Evolutionary conservation across 2,888 invertebrate genomes (phyloP), one percentile per base, ranked within the genome.

Genomic region (Pelosia muscerda): DNA sequence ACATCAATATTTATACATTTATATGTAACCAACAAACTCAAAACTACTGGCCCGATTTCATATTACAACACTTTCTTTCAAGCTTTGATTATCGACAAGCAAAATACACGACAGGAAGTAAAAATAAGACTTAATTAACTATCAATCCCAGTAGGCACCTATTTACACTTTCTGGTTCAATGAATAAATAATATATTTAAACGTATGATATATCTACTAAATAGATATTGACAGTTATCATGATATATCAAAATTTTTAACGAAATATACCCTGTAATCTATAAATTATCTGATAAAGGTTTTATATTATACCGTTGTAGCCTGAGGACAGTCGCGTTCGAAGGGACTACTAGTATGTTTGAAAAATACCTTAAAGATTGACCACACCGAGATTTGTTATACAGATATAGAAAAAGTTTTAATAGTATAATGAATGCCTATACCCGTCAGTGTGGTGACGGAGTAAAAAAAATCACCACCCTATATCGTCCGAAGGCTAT

Each of bases 121-220:
- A n/a, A 49, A 38, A 38, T 38, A 38, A 19, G 19, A 42, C 42
- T 15, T 19, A 5, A 38, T 15, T 42, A n/a, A 19, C 49, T 49
- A n/a, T 49, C 49, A 9, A 38, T 15, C 13, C n/a, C 0, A n/a
- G 13, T 38, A 13, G 38, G 13, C n/a, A 38, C 3, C n/a, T 49
- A n/a, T 49, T 19, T 49, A 49, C 49, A 49, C 8, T 19, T 5
- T 34, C 38, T 15, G 15, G 19, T 49, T 19, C 49, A n/a, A n/a
- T 49, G 49, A n/a, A 49, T 49, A 49, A n/a, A 49, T 49, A 49
- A 49, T 49, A 49, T n/a, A 49, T 49, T 49, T 15, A 49, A n/a
- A n/a, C 15, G 15, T 49, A 49, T 49, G 49, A 49, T 49, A 49
- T n/a, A 49, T 49, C 49, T 49, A 49, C 9, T 49, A 31, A 10